Evolutionary conservation across 2,797 vertebrate species (phyloP).

Genomic region (Amblyopsis hoosieri): DNA sequence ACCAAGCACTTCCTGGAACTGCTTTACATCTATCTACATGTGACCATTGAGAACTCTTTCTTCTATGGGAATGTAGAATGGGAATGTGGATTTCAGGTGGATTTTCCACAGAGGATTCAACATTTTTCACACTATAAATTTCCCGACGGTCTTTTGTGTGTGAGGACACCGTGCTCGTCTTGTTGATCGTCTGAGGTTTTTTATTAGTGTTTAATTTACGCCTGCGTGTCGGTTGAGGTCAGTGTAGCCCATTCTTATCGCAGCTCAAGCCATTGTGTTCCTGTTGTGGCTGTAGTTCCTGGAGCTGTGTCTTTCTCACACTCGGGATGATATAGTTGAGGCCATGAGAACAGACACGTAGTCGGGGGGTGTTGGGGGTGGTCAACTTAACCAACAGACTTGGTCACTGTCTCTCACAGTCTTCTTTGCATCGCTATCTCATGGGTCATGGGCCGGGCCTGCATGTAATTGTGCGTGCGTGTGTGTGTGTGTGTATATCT

Average conservation of each 20-base stretch:
- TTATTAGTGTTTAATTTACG: background rate
- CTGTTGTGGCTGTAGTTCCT: constrained; percentile 53
- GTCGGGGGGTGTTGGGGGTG: constrained; percentile 10
- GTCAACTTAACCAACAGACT: constrained; percentile 43
- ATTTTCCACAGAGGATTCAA: background rate
- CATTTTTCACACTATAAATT: background rate
- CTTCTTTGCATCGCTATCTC: constrained; percentile 50
- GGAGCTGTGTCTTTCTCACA: constrained; percentile 51
- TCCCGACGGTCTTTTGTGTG: background rate
- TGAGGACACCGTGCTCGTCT: background rate
- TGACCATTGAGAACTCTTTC: no score
- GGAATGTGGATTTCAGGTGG: no score
- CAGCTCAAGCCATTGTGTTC: constrained; percentile 41
- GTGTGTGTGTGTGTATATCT: background rate
- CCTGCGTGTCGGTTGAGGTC: background rate
- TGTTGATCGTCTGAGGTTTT: background rate
- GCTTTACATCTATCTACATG: no score
- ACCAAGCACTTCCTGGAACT: no score
- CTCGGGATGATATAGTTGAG: constrained; percentile 53
- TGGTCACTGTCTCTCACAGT: constrained; percentile 50
- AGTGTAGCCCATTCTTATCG: constrained; percentile 15
- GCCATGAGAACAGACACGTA: constrained; percentile 40
- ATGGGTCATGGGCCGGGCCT: constrained; percentile 23
- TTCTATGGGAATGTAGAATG: no score
- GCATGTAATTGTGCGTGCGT: constrained; percentile 31